Percentiles rank a stretch among this genome's conserved stretches.
Evolutionary conservation across 2,113 vertebrate species (phyloP).

Genomic region (Equus przewalskii): DNA sequence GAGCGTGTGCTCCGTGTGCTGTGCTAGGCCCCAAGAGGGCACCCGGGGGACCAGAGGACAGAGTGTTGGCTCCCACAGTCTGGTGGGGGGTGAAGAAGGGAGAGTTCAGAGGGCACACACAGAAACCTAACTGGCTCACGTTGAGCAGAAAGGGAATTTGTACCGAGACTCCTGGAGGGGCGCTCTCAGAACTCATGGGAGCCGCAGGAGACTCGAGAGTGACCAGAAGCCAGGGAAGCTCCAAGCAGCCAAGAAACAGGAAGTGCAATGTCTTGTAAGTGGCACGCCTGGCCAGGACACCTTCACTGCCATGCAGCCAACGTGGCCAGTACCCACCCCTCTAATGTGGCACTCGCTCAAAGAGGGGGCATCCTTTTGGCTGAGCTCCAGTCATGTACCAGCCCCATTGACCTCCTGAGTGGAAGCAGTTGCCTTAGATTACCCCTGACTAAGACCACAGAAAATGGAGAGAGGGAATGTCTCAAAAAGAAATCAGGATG

Average conservation of each 20-base stretch:
- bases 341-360: not conserved
- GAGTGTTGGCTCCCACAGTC: not conserved
- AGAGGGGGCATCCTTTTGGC: not conserved
- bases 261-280: not conserved
- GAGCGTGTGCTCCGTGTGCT: not conserved
- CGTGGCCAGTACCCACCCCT: not conserved
- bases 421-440: not conserved
- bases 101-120: not conserved
- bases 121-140: not conserved
- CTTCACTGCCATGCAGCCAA: not conserved
- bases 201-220: not conserved
- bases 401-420: not conserved
- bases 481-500: conserved; percentile 36
- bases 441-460: not conserved
- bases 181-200: not conserved
- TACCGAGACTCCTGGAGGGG: not conserved
- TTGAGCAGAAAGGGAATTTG: not conserved
- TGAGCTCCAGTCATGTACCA: not conserved
- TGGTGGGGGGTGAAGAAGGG: not conserved
- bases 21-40: not conserved
- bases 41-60: not conserved
- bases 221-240: not conserved
- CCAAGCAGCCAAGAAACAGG: not conserved
- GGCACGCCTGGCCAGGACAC: not conserved
- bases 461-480: not conserved